These are phyloP conservation scores for Drosophila prolongata DNA, from an alignment of 2,888 invertebrate species.

Conservation along the genomic window DNA sequence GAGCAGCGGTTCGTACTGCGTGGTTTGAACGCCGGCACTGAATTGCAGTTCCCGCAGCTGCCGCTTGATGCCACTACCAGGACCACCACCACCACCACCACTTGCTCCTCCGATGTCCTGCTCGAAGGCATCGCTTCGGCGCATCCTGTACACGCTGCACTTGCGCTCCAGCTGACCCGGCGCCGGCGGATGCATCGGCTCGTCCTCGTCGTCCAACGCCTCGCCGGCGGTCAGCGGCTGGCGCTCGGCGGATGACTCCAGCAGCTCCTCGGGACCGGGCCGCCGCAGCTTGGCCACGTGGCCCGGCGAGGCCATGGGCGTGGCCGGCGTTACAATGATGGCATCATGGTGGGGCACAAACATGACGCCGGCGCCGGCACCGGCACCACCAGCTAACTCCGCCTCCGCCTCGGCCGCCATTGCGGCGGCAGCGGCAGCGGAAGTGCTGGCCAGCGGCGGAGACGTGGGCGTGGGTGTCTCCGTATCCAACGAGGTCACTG, in stretches of 20 bases:
- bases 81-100: constrained; percentile 43
- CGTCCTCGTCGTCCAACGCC: constrained; percentile 68
- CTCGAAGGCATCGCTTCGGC: constrained; percentile 82
- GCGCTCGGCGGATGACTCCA: constrained; percentile 66
- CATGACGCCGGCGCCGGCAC: constrained; percentile 62
- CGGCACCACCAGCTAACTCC: constrained; percentile 42
- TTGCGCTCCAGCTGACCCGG: constrained; percentile 82
- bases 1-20: constrained; percentile 81
- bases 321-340: constrained; percentile 84
- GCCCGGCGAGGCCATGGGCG: constrained; percentile 84
- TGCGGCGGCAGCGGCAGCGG: constrained; percentile 59
- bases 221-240: constrained; percentile 71
- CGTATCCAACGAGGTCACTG: constrained; percentile 59
- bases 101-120: constrained; percentile 38
- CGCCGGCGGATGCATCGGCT: constrained; percentile 71
- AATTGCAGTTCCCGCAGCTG: constrained; percentile 81
- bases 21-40: constrained; percentile 69
- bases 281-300: constrained; percentile 78
- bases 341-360: constrained; percentile 79
- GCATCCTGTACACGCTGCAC: constrained; percentile 84
- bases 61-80: constrained; percentile 64
- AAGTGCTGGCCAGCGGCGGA: constrained; percentile 64
- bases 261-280: constrained; percentile 55
- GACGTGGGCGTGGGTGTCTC: constrained; percentile 60
- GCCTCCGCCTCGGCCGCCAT: constrained; percentile 49